Evolutionary conservation across 2,888 invertebrate genomes (phyloP).

Genomic region (Meteorus cinctellus): DNA sequence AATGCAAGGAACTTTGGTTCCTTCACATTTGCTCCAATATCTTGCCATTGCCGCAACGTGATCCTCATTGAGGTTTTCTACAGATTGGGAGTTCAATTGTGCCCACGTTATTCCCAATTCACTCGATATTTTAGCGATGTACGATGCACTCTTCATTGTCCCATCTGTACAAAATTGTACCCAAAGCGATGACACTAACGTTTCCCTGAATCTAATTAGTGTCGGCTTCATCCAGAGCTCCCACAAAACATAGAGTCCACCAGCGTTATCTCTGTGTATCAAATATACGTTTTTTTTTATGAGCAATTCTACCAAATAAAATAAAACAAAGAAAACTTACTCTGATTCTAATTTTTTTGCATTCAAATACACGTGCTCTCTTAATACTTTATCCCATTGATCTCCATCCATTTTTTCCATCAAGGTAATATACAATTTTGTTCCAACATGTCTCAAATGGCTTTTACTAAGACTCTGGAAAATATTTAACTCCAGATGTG

Average conservation of each 20-base stretch:
- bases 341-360: slow-evolving; percentile 58
- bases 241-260: slow-evolving; percentile 59
- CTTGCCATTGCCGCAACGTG: not conserved
- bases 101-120: slow-evolving; percentile 42
- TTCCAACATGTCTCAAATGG: slow-evolving; percentile 77
- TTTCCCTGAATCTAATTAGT: slow-evolving; percentile 50
- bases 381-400: slow-evolving; percentile 75
- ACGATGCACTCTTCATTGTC: slow-evolving; percentile 54
- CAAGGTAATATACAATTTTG: slow-evolving; percentile 77
- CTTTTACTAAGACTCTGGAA: slow-evolving; percentile 73
- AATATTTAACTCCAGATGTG: slow-evolving; percentile 56
- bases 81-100: slow-evolving; percentile 40
- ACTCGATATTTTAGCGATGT: slow-evolving; percentile 58
- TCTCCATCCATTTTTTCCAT: slow-evolving; percentile 72
- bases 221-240: slow-evolving; percentile 65
- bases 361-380: slow-evolving; percentile 56
- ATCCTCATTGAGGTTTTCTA: slow-evolving; percentile 46
- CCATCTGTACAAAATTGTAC: slow-evolving; percentile 32
- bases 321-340: slow-evolving; percentile 54
- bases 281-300: not conserved
- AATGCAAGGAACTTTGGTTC: not conserved
- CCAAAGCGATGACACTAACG: slow-evolving; percentile 51
- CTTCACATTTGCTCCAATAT: not conserved
- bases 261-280: slow-evolving; percentile 57
- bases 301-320: not conserved